These are phyloP conservation scores for Poeciliopsis occidentalis DNA, from an alignment of 2,113 vertebrate genomes.

Conservation along the genomic window DNA sequence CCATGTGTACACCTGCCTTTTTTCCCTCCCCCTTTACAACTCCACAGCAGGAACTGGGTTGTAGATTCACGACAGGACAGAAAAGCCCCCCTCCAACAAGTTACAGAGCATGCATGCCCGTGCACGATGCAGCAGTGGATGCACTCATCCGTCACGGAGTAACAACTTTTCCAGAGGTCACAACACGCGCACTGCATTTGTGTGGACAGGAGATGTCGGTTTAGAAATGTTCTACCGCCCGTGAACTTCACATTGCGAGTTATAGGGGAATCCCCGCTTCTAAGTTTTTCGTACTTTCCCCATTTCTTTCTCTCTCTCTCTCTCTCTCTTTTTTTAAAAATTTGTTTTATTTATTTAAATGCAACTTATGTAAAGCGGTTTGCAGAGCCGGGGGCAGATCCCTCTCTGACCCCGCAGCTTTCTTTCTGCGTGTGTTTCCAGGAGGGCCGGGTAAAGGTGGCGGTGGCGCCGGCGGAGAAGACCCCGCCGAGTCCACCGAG, in stretches of 20 bases:
- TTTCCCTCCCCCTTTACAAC: constrained; percentile 1
- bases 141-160: constrained; percentile 65
- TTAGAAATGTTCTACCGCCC: constrained; percentile 51
- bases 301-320: no score
- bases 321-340: no score
- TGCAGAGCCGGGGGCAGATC: background rate
- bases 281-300: background rate
- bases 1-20: constrained; percentile 87
- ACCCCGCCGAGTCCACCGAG: constrained; percentile 88
- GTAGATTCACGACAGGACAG: constrained; percentile 47
- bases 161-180: constrained; percentile 41
- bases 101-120: constrained; percentile 71
- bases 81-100: constrained; percentile 31
- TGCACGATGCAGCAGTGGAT: constrained; percentile 67
- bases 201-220: constrained; percentile 16
- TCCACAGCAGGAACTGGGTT: constrained; percentile 14
- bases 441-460: constrained; percentile 95
- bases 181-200: constrained; percentile 19
- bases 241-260: constrained; percentile 55
- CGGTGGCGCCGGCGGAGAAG: constrained; percentile 84
- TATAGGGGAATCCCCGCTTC: constrained; percentile 50
- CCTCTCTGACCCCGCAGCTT: background rate
- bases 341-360: background rate
- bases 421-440: constrained; percentile 54
- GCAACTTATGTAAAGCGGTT: background rate